These are phyloP conservation scores for Dreissena rostriformis DNA, from an alignment of 1,140 invertebrate species.

Conservation along the genomic window DNA sequence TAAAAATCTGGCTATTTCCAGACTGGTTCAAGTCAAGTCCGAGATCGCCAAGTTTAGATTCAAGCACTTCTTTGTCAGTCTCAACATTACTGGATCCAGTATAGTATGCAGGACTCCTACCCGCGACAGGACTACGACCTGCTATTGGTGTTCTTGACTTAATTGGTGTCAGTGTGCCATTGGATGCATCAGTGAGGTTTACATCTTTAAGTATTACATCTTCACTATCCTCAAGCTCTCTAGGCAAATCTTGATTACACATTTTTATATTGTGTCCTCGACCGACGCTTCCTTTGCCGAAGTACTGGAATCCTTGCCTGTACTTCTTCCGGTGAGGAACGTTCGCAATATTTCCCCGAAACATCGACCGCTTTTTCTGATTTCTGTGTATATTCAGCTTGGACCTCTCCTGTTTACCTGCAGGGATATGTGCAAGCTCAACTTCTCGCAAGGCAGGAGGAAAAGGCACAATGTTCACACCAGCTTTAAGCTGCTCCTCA, in stretches of 20 bases:
- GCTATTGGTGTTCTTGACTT: constrained; percentile 63
- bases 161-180: constrained; percentile 59
- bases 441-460: constrained; percentile 21
- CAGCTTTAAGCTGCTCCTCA: constrained; percentile 36
- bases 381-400: constrained; percentile 12
- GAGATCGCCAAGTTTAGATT: constrained; percentile 25
- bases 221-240: constrained; percentile 61
- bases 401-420: not conserved
- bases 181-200: constrained; percentile 62
- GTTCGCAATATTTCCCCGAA: constrained; percentile 12
- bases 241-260: constrained; percentile 43
- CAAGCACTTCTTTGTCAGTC: constrained; percentile 19
- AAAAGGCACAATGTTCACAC: constrained; percentile 11
- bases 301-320: constrained; percentile 46
- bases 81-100: constrained; percentile 31
- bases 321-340: constrained; percentile 51
- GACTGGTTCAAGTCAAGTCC: constrained; percentile 53
- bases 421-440: not conserved
- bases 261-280: constrained; percentile 32
- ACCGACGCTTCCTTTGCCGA: constrained; percentile 45
- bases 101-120: constrained; percentile 30
- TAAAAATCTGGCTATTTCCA: constrained; percentile 48
- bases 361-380: constrained; percentile 16
- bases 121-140: constrained; percentile 57
- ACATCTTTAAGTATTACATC: constrained; percentile 66